Base-by-base conservation (phyloP, 1,140 invertebrate species). In the Ceratina calcarata region DNA sequence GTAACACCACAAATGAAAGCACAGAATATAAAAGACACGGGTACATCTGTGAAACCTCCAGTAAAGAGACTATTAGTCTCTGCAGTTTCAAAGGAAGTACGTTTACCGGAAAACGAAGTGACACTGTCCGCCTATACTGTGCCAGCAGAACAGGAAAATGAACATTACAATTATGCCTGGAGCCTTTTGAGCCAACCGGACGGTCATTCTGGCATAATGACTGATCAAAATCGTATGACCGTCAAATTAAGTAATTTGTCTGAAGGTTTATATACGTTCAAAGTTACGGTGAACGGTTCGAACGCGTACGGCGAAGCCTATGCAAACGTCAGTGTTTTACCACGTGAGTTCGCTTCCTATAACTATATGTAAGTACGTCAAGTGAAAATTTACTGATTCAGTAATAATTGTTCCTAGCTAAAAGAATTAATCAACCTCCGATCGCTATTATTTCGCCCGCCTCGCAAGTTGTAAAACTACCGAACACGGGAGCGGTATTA, bases 291-390 rank as follows among this genome's bases (percentile, higher is more conserved):
- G 0, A 97, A 95, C 10, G 95, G 94, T 81, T 91, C 93, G 3
- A 95, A 95, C 84, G 95, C 96, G 51, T 96, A 95, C 91, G 98
- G 98, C 24, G 96, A 98, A 90, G 96, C 97, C 0, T 95, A 95
- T 86, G 97, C 97, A 0, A 98, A 98, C 92, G 97, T 99, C 2
- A 98, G 97, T n/a, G 98, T 99, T 27, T 90, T 97, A 83, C 97
- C 98, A 81, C 94, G 95, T 96, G 93, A 94, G 94, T 94, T 64
- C 71, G 53, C 16, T 18, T 62, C 15, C 6, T 49, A 24, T 24
- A 58, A 18, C 66, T n/a, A 68, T 10, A 80, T 32, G 49, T 58
- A 22, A 22, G 62, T n/a, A 10, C 10, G 37, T 71, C 22, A 12
- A 1, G 20, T 53, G 24, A 0, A 16, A 16, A 12, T 37, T 20